Conservation (phyloP, 1,140 invertebrate genomes). For the Cataglyphis hispanica region DNA sequence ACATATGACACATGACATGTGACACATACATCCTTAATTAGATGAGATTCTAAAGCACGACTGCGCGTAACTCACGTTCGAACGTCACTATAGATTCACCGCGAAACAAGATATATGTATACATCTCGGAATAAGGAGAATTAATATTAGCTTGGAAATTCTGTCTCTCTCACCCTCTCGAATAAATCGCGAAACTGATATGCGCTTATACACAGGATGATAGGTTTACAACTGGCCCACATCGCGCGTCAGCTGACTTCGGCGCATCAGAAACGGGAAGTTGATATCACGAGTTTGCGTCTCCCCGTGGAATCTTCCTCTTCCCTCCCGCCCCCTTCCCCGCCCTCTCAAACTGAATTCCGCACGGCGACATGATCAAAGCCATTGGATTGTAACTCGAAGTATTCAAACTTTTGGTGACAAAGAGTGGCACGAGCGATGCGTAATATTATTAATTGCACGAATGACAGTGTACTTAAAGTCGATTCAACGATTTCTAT, state of each 20-base stretch:
- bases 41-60: background rate
- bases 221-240: constrained; percentile 8
- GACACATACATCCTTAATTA: constrained; percentile 20
- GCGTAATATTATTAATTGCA: constrained; percentile 16
- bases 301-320: constrained; percentile 53
- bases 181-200: constrained; percentile 35
- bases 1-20: no score
- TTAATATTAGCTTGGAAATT: background rate
- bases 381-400: constrained; percentile 13
- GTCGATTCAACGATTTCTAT: background rate
- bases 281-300: constrained; percentile 52
- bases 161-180: no score
- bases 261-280: constrained; percentile 26
- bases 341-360: constrained; percentile 13
- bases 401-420: constrained; percentile 26
- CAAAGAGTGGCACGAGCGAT: constrained; percentile 34
- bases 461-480: background rate
- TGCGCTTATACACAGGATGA: background rate
- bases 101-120: background rate
- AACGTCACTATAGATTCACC: background rate
- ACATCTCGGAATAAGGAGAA: background rate
- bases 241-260: constrained; percentile 16
- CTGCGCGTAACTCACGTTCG: background rate
- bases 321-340: background rate
- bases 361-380: constrained; percentile 52